Conservation (phyloP, 2,113 vertebrate species). For the Corythaeola cristata region DNA sequence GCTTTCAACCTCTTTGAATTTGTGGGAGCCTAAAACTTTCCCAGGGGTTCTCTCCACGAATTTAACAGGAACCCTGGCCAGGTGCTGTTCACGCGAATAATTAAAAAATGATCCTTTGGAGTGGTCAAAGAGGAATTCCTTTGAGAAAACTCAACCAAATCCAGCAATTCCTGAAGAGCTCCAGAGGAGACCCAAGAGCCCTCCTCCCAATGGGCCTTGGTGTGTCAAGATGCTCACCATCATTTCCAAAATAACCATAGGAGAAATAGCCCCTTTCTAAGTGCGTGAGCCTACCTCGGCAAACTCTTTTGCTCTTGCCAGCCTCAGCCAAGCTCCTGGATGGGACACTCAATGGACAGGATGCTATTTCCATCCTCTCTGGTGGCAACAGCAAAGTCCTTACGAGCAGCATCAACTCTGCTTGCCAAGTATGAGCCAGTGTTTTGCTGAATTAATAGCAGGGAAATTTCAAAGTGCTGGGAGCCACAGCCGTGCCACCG, state of each 20-base stretch:
- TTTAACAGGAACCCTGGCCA: not conserved
- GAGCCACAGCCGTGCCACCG: accelerated
- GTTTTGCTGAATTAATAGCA: not conserved
- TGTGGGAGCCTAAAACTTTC: not conserved
- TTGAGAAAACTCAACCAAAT: not conserved
- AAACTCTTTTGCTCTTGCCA: not conserved
- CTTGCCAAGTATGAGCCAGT: not conserved
- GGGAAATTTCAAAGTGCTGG: not conserved
- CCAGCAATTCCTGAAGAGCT: not conserved
- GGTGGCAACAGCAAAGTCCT: not conserved
- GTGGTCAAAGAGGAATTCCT: not conserved
- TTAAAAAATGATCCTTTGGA: not conserved
- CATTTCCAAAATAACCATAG: not conserved
- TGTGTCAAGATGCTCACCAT: not conserved
- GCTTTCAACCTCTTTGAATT: not conserved
- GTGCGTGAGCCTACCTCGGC: not conserved
- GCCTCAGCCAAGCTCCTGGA: not conserved
- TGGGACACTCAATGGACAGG: accelerated
- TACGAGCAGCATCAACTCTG: not conserved
- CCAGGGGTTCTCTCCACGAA: not conserved
- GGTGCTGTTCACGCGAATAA: not conserved
- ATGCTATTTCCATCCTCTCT: not conserved
- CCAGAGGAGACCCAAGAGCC: not conserved
- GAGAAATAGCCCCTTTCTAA: not conserved
- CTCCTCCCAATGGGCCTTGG: not conserved